Evolutionary conservation across 2,113 vertebrate genomes (phyloP).

Genomic region (Eolophus roseicapilla): DNA sequence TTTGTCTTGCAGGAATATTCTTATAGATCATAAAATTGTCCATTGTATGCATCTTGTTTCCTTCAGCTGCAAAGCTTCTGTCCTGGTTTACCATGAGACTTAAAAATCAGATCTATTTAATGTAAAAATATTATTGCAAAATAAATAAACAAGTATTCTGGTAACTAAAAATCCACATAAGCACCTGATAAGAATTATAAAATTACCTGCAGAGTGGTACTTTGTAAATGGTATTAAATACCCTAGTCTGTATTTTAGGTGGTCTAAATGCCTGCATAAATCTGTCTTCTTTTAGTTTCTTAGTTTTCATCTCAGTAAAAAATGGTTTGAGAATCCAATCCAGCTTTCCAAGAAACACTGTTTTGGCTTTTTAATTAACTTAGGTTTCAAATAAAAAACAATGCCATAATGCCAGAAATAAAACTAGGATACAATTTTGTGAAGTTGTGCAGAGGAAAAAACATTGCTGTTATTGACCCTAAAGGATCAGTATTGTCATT

Average conservation of each 20-base stretch:
- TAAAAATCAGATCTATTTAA: background rate
- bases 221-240: background rate
- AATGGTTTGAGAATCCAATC: rapidly evolving
- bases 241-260: background rate
- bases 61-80: background rate
- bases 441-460: background rate
- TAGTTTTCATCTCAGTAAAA: background rate
- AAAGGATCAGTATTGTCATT: background rate
- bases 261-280: background rate
- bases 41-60: background rate
- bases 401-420: background rate
- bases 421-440: background rate
- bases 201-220: background rate
- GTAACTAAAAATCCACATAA: background rate
- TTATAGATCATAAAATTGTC: background rate
- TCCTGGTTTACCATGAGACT: background rate
- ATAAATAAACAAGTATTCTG: background rate
- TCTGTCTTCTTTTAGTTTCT: background rate
- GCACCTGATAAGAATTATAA: background rate
- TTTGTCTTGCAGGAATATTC: background rate
- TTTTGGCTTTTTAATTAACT: background rate
- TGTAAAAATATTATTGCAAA: background rate
- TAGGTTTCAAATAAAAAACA: background rate
- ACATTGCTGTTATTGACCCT: background rate
- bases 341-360: background rate